Evolutionary conservation across 2,797 vertebrate species (phyloP), one percentile per base, ranked within the genome.

Genomic region (Periparus ater): DNA sequence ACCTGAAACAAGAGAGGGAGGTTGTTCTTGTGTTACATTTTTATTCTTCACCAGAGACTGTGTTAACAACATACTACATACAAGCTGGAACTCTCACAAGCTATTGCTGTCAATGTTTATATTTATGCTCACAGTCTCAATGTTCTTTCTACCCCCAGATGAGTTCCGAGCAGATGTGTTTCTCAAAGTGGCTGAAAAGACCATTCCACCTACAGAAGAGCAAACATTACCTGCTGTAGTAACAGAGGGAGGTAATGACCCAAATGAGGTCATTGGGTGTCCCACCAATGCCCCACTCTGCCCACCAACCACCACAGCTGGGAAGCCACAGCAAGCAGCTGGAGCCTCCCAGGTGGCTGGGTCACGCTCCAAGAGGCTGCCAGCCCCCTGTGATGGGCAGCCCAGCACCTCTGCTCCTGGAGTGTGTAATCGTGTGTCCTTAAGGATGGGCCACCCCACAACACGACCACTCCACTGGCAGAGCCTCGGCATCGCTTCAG

Each of bases 1-100:
- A 94, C 73, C 98, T 98, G 92, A 36, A 97, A 97, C 67, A 94
- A 27, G 50, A 94, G 55, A 74, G 5, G 34, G 32, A 84, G 13
- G 20, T 54, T 74, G 65, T 58, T 95, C 38, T 62, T 7, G 0
- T 12, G 51, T 53, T 80, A 79, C 32, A 15, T 36, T 65, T 73
- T 72, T 57, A 78, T 77, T 93, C 34, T 79, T 67, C 48, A 61
- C 38, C 50, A 87, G 30, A 67, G 36, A 68, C 36, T 15, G 7
- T 18, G 57, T 79, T 86, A 79, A 80, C 19, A 89, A 42, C 30
- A 50, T 11, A 57, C 22, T 15, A 13, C 13, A 62, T 3, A 67
- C 17, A 66, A 48, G 57, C 40, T 81, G 23, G 30, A 88, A 27
- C 23, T 72, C 47, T 58, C 19, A 85, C 42, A 58, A 66, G 65